Percentiles rank a stretch among this genome's conserved stretches.
Evolutionary conservation across 2,797 vertebrate genomes (phyloP).

Genomic region (Phoxinus dragarum): DNA sequence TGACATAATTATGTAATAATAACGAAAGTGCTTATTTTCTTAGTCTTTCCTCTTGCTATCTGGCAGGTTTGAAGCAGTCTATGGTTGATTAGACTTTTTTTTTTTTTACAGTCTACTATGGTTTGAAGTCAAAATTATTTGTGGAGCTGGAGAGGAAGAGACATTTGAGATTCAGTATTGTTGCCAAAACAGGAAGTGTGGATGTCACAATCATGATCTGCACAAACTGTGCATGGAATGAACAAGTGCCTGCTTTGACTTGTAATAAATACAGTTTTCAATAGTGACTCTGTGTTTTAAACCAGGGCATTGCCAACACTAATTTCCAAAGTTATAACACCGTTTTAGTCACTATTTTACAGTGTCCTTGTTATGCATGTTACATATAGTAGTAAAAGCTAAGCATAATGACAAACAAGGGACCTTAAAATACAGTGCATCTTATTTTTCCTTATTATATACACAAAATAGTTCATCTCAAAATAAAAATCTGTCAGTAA

Average conservation of each 20-base stretch:
- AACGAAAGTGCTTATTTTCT: not conserved
- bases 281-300: not conserved
- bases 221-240: not conserved
- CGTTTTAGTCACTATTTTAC: not conserved
- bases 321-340: not conserved
- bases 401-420: not conserved
- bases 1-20: not conserved
- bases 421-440: too few species aligned
- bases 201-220: not conserved
- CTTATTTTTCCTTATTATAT: not conserved
- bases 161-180: not conserved
- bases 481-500: not conserved
- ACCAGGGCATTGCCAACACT: not conserved
- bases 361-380: not conserved
- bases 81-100: too few species aligned
- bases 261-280: conserved; percentile 1
- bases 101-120: too few species aligned
- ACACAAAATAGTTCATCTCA: not conserved
- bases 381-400: not conserved
- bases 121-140: not conserved
- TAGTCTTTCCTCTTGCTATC: not conserved
- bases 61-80: not conserved
- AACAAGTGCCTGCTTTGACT: not conserved
- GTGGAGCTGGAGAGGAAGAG: not conserved
- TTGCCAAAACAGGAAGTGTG: conserved; percentile 25